Conservation (phyloP, 2,113 vertebrate species). For the Nematolebias whitei region DNA sequence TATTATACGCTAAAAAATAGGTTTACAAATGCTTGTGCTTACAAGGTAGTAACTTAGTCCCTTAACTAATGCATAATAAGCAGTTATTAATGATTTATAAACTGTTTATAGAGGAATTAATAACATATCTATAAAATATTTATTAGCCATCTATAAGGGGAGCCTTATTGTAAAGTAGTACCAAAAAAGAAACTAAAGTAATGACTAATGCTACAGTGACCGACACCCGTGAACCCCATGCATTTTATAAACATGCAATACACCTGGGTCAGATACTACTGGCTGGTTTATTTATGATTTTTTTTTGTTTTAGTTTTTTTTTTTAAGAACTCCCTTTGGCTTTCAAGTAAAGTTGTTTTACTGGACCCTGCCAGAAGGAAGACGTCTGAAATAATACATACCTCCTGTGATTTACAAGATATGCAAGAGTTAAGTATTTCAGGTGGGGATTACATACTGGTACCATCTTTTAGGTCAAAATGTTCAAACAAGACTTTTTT, state of each 20-base stretch:
- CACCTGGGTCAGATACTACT: slow-evolving; percentile 51
- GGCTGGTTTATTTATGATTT: slow-evolving; percentile 5
- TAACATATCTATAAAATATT: too few species aligned
- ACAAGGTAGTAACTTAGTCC: too few species aligned
- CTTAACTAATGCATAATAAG: too few species aligned
- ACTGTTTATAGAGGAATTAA: too few species aligned
- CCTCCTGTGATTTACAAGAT: not conserved
- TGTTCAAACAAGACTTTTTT: not conserved
- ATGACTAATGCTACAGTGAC: slow-evolving; percentile 22
- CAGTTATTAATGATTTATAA: too few species aligned
- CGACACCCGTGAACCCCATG: slow-evolving; percentile 54
- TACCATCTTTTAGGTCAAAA: not conserved
- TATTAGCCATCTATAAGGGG: too few species aligned
- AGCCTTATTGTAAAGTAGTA: too few species aligned
- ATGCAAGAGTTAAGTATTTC: too few species aligned
- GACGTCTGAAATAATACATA: not conserved
- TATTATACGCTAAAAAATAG: too few species aligned
- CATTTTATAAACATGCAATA: slow-evolving; percentile 9
- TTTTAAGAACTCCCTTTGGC: not conserved
- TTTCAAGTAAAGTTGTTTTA: not conserved
- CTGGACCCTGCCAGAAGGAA: not conserved
- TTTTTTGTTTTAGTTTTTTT: too few species aligned
- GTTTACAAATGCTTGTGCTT: too few species aligned
- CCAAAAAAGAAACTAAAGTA: slow-evolving; percentile 7
- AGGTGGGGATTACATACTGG: too few species aligned